These are phyloP conservation scores for Tolmerus cingulatus DNA, from an alignment of 2,888 invertebrate genomes.

Conservation along the genomic window DNA sequence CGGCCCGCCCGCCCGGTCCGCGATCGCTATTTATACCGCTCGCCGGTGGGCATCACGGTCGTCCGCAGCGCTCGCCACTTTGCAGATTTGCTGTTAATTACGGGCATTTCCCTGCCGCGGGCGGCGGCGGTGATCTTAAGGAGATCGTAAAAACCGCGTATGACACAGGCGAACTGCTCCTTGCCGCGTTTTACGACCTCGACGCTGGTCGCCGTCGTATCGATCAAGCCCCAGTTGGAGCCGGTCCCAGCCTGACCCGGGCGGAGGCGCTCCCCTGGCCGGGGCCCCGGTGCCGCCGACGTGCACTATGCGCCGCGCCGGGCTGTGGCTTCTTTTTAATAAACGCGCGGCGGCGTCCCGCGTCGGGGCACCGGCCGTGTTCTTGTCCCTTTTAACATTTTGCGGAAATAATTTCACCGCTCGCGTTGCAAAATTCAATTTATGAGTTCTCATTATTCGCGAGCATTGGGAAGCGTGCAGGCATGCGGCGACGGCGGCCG, in stretches of 20 bases:
- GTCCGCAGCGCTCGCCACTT: background rate
- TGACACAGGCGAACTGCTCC: background rate
- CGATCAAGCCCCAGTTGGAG: background rate
- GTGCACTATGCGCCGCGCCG: background rate
- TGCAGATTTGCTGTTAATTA: constrained; percentile 15
- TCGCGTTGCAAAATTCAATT: constrained; percentile 7
- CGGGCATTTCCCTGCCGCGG: background rate
- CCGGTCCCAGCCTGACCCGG: background rate
- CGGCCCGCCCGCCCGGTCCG: background rate
- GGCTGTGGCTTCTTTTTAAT: constrained; percentile 12
- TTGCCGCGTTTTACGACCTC: constrained; percentile 6
- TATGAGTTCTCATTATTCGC: constrained; percentile 27
- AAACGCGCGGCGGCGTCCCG: background rate
- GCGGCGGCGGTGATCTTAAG: background rate
- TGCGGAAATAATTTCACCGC: constrained; percentile 29
- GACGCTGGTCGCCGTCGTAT: background rate
- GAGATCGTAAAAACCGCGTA: constrained; percentile 2
- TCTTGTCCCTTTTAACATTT: constrained; percentile 24
- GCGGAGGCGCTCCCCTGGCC: background rate
- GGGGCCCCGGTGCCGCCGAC: background rate
- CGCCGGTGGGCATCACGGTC: background rate
- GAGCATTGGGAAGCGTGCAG: background rate
- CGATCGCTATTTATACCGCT: background rate
- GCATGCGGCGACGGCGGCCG: background rate
- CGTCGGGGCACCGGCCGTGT: background rate